These are phyloP conservation scores for Riptortus pedestris DNA, from an alignment of 1,140 invertebrate genomes.

Conservation along the genomic window DNA sequence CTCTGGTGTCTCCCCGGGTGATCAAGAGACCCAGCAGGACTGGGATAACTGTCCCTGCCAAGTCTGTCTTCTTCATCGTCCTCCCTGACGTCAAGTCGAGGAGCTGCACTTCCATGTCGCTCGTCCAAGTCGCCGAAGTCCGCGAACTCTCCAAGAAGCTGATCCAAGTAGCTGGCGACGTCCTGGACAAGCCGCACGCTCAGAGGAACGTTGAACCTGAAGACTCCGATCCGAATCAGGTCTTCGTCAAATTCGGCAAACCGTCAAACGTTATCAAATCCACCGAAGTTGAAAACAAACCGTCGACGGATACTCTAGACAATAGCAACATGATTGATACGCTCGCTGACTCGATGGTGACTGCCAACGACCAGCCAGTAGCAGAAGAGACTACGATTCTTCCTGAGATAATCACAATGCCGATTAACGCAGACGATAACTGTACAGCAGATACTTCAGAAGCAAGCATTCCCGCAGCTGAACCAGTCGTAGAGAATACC, in stretches of 20 bases:
- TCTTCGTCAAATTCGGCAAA: slow-evolving; percentile 22
- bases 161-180: background rate
- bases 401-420: too few species aligned
- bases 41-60: slow-evolving; percentile 24
- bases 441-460: too few species aligned
- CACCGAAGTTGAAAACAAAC: background rate
- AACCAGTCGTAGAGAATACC: background rate
- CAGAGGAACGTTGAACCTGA: background rate
- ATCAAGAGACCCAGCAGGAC: slow-evolving; percentile 11
- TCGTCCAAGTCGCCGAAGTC: background rate
- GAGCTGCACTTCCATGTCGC: slow-evolving; percentile 14
- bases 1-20: slow-evolving; percentile 28
- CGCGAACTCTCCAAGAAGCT: slow-evolving; percentile 5
- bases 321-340: slow-evolving; percentile 26
- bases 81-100: slow-evolving; percentile 27
- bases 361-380: background rate
- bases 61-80: slow-evolving; percentile 29
- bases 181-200: background rate
- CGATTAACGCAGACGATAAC: too few species aligned
- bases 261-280: background rate
- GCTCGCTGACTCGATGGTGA: background rate
- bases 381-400: background rate
- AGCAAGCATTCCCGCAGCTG: background rate
- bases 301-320: slow-evolving; percentile 12
- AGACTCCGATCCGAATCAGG: background rate